Evolutionary conservation across 2,888 invertebrate genomes (phyloP), one percentile per base, ranked within the genome.

Genomic region (Microctonus brassicae): DNA sequence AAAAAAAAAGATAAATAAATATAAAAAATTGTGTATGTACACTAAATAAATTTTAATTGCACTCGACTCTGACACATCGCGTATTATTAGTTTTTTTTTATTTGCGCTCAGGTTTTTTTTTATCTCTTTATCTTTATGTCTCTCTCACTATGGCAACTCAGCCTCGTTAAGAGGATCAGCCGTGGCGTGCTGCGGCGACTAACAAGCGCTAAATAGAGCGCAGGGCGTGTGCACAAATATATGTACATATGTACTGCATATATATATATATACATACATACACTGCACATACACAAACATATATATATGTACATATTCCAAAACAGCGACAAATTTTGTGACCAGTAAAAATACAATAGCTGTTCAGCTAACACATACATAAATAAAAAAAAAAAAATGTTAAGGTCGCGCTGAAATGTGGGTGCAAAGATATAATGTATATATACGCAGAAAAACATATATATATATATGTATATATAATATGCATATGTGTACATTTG

Each of bases 191-290:
- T 85, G 86, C 83, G 82, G 79, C 69, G 80, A 79, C 83, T 87
- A 87, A 87, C 87, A 83, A 86, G 86, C 84, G 81, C 82, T 84
- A 86, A 86, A 86, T 85, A 84, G 84, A 85, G 81, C 79, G 73
- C 78, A 69, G 70, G 61, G 58, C 66, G 55, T 34, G 55, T 67
- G 20, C 20, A 34, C 22, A 20, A 22, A 57, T n/a, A 24, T 39
- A 70, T 20, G 6, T 53, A 62, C 20, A 24, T 52, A 34, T 42
- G 65, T 39, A 73, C 17, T n/a, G 13, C 20, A 61, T n/a, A 60
- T 34, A 61, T 34, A 47, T 47, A 29, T 63, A 73, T 67, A 29
- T 29, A 29, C 29, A 29, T 29, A 5, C 7, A 29, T 29, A 29
- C 29, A 29, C 4, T 29, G 29, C n/a, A n/a, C n/a, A n/a, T n/a